Percentiles rank a stretch among this genome's conserved stretches.
Conservation (phyloP, 2,888 invertebrate species). For the Diarsia rubi region DNA sequence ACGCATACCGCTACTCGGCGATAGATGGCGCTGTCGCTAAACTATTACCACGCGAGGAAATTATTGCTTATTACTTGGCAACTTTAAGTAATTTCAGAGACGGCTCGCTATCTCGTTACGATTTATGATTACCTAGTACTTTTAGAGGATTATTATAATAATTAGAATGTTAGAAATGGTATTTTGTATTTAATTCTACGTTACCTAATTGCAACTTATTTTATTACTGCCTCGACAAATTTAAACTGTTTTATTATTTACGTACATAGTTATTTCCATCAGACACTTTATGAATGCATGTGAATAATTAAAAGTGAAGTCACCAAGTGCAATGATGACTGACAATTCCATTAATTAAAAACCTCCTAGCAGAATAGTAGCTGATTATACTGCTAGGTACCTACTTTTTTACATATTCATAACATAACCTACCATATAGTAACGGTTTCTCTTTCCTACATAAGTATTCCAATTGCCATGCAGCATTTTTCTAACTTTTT, state of each 20-base stretch:
- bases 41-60: conserved; percentile 63
- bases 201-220: conserved; percentile 2
- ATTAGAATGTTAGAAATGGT: conserved; percentile 27
- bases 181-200: conserved; percentile 4
- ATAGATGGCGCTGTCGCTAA: conserved; percentile 82
- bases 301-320: conserved; percentile 48
- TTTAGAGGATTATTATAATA: conserved; percentile 49
- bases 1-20: conserved; percentile 79
- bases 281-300: conserved; percentile 15
- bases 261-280: not conserved
- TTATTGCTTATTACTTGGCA: conserved; percentile 69
- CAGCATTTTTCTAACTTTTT: not conserved
- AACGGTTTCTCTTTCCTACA: not conserved
- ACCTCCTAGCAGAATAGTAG: not conserved
- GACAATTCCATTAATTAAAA: conserved; percentile 44
- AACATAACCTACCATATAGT: not conserved
- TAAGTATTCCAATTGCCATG: not conserved
- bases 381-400: conserved; percentile 14
- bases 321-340: conserved; percentile 42
- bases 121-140: conserved; percentile 57
- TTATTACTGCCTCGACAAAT: not conserved
- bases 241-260: not conserved
- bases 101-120: conserved; percentile 50
- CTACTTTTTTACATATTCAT: not conserved
- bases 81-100: conserved; percentile 64